Evolutionary conservation across 2,888 invertebrate genomes (phyloP).

Genomic region (Leucophenga montana): DNA sequence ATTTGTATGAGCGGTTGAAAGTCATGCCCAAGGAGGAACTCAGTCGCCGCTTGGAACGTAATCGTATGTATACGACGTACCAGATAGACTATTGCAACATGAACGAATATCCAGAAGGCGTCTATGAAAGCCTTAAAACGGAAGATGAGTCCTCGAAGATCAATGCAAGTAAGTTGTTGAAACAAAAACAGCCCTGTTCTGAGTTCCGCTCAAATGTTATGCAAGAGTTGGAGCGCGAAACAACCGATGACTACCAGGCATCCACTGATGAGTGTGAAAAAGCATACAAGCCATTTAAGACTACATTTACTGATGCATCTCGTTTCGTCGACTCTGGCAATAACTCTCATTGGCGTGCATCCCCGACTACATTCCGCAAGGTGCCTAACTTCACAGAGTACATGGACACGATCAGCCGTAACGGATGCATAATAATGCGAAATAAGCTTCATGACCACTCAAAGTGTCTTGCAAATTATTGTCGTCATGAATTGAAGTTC

Average conservation of each 20-base stretch:
- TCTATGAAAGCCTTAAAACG: slow-evolving; percentile 62
- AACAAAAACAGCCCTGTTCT: slow-evolving; percentile 57
- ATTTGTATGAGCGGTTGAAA: slow-evolving; percentile 75
- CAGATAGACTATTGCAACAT: slow-evolving; percentile 75
- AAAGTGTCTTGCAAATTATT: slow-evolving; percentile 66
- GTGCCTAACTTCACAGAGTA: slow-evolving; percentile 67
- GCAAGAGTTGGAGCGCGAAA: slow-evolving; percentile 56
- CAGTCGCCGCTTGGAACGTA: slow-evolving; percentile 74
- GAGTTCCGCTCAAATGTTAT: slow-evolving; percentile 63
- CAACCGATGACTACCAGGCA: slow-evolving; percentile 36
- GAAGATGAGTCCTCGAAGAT: slow-evolving; percentile 55
- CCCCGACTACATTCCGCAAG: slow-evolving; percentile 54
- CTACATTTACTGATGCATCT: slow-evolving; percentile 59
- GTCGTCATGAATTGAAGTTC: slow-evolving; percentile 62
- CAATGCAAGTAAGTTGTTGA: slow-evolving; percentile 50
- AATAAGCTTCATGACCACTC: slow-evolving; percentile 70
- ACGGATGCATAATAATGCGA: slow-evolving; percentile 68
- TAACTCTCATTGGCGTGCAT: slow-evolving; percentile 66
- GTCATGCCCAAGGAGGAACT: slow-evolving; percentile 75
- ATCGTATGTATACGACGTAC: slow-evolving; percentile 76
- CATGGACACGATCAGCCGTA: slow-evolving; percentile 70
- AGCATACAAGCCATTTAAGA: slow-evolving; percentile 64
- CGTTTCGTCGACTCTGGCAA: slow-evolving; percentile 60
- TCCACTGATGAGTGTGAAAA: slow-evolving; percentile 56
- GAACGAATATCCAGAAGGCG: slow-evolving; percentile 68